Base-by-base conservation (phyloP, 2,888 invertebrate genomes). In the Parnassius glacialis region DNA sequence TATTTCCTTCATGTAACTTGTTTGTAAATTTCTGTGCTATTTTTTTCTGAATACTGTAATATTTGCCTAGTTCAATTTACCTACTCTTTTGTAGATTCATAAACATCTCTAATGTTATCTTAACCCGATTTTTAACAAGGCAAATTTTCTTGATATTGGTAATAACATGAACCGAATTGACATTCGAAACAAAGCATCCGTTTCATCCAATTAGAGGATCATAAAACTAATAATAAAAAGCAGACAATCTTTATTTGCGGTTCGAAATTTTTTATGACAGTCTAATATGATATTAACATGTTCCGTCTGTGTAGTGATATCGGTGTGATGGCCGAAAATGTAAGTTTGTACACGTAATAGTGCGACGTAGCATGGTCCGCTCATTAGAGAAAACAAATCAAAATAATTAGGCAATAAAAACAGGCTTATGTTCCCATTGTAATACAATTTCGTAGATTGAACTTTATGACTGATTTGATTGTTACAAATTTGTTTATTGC, bases 351-450 rank as follows among this genome's bases (percentile, higher is more conserved):
- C 50, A 65, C 64, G 68, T 75, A 73, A 82, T 80, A 80, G 77
- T 76, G 77, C 79, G 78, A 80, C 76, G 78, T 75, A 78, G 75
- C 78, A 76, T 78, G 78, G 78, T 72, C 74, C 76, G 73, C 79
- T 88, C 84, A 87, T 89, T 89, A 87, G 78, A 78, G 79, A 86
- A 87, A 88, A 87, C 87, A 89, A 89, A 90, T 88, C 87, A 87
- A 87, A 82, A 81, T 88, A 87, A 89, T 90, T 85, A 88, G 87
- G 83, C 80, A 79, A 84, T 90, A 90, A 89, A 88, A 76, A 65
- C 67, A 78, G 72, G 75, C 77, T 79, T 74, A 78, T 83, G 71
- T 85, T 83, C 80, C 79, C 78, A 83, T 84, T 87, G 84, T 86
- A 79, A 80, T 74, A 74, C 82, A 81, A 84, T 84, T 79, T 73